phyloP scores from a whole-genome alignment of 1,140 invertebrate genomes.

The Listronotus oregonensis region DNA sequence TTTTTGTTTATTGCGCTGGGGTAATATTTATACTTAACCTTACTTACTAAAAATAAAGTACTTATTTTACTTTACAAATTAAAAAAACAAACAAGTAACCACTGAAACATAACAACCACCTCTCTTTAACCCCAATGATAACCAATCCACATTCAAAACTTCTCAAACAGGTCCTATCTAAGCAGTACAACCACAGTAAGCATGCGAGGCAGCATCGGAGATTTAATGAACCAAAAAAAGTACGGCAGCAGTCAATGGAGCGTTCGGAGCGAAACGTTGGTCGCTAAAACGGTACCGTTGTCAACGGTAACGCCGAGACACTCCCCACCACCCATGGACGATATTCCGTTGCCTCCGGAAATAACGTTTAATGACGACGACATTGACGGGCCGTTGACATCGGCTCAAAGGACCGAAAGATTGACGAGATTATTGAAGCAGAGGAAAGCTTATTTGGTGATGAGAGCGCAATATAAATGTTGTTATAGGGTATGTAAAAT shows the following conservation, averaged over 20 bases:
- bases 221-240: slow-evolving; percentile 77
- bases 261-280: slow-evolving; percentile 67
- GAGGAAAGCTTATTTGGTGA: slow-evolving; percentile 41
- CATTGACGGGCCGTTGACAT: slow-evolving; percentile 58
- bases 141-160: too few species aligned
- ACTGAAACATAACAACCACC: too few species aligned
- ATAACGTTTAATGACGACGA: slow-evolving; percentile 32
- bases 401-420: slow-evolving; percentile 68
- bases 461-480: slow-evolving; percentile 27
- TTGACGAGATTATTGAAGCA: slow-evolving; percentile 68
- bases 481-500: slow-evolving; percentile 27
- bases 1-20: too few species aligned
- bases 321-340: slow-evolving; percentile 48
- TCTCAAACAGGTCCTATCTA: slow-evolving; percentile 51
- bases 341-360: slow-evolving; percentile 16
- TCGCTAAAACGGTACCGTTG: slow-evolving; percentile 71
- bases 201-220: slow-evolving; percentile 71
- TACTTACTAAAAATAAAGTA: too few species aligned
- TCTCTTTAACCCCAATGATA: too few species aligned
- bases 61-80: too few species aligned
- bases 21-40: too few species aligned
- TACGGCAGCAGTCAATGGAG: slow-evolving; percentile 72
- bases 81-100: too few species aligned
- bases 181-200: slow-evolving; percentile 57
- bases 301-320: slow-evolving; percentile 69